Conservation (phyloP, 1,140 invertebrate genomes). For the Zaprionus tsacasi region DNA sequence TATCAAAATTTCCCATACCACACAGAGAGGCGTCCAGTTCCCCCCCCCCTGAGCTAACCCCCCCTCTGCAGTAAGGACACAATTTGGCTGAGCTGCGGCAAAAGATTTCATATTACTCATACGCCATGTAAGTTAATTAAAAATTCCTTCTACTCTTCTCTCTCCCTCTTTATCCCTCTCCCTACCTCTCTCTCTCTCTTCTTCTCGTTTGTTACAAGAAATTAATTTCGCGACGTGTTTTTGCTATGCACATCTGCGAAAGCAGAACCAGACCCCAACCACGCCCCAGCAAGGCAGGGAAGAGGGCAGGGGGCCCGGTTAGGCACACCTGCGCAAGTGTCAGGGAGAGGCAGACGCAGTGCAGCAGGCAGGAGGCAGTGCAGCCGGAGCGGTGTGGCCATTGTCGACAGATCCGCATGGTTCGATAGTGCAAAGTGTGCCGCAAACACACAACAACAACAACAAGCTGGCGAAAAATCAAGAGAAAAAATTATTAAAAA, state of each 20-base stretch:
- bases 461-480: conserved; percentile 46
- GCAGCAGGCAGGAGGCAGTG: conserved; percentile 33
- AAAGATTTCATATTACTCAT: conserved; percentile 52
- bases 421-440: conserved; percentile 81
- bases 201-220: conserved; percentile 38
- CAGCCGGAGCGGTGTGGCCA: conserved; percentile 17
- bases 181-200: conserved; percentile 19
- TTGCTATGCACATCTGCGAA: conserved; percentile 53
- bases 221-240: conserved; percentile 57
- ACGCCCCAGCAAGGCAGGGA: conserved; percentile 14
- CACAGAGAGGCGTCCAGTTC: not conserved
- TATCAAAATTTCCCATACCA: conserved; percentile 21
- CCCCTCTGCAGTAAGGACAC: not conserved
- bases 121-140: conserved; percentile 63
- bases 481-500: conserved; percentile 70
- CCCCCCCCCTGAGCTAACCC: not conserved
- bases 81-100: conserved; percentile 13
- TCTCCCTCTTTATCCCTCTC: conserved; percentile 1
- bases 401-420: conserved; percentile 63
- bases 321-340: conserved; percentile 78
- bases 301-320: not conserved
- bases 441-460: conserved; percentile 45
- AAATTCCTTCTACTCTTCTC: conserved; percentile 37
- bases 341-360: conserved; percentile 55
- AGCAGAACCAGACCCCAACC: conserved; percentile 32